Evolutionary conservation across 1,140 invertebrate species (phyloP), one percentile per base, ranked within the genome.

Genomic region (Ladona fulva): DNA sequence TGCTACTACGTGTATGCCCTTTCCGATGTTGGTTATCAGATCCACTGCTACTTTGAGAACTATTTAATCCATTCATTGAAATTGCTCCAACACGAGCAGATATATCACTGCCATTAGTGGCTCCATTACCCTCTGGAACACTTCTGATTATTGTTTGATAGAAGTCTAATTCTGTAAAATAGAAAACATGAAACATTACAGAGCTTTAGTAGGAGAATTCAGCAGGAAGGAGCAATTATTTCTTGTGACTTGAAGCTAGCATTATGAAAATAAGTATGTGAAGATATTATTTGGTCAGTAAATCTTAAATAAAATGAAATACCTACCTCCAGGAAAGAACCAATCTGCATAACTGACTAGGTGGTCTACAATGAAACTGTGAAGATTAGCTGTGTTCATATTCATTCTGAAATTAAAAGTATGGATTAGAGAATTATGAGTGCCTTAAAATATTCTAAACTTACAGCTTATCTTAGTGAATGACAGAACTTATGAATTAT

Each of bases 291-390:
- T n/a, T n/a, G n/a, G n/a, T n/a, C n/a, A n/a, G n/a, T n/a, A n/a
- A n/a, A n/a, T n/a, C n/a, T n/a, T n/a, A 37, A 5, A 37, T 37
- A 5, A 37, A 37, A 37, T 37, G 1, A 6, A 66, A 6, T 19
- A 80, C 81, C 82, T 86, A 84, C 94, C 92, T 79, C 92, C 93
- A 78, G 93, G 92, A 83, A 96, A 96, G 83, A 96, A 93, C 87
- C 90, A 92, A 83, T 97, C 94, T 78, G 92, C 92, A 83, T 96
- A 92, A 52, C 91, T 93, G 66, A 98, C 91, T 78, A 98, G 87
- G 79, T 92, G 86, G 82, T 98, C 96, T 0, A 97, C 91, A 78
- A 97, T 91, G 80, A 88, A 85, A 85, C 89, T 91, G 85, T 91
- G 88, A 76, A 93, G 92, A 85, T 95, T 96, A 10, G 92, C 90